Conservation (phyloP, 2,113 vertebrate species). For the Hiodon alosoides region DNA sequence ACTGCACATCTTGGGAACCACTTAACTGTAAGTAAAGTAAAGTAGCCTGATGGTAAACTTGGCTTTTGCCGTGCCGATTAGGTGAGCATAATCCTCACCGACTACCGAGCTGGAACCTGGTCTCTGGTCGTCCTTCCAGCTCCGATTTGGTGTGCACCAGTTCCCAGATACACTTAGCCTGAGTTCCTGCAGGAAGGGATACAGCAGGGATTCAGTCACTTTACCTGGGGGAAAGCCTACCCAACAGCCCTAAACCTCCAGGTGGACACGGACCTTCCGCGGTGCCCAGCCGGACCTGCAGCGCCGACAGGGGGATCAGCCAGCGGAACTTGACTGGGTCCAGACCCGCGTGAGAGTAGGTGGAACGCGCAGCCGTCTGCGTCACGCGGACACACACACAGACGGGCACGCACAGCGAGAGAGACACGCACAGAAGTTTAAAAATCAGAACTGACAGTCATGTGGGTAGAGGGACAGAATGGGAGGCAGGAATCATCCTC, state of each 20-base stretch:
- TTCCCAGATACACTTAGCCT: constrained; percentile 82
- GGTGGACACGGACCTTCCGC: constrained; percentile 66
- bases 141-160: constrained; percentile 87
- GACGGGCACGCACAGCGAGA: neutral
- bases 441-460: neutral
- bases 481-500: constrained; percentile 40
- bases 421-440: neutral
- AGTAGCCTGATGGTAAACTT: neutral
- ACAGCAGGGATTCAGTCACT: neutral
- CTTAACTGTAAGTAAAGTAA: neutral
- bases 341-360: constrained; percentile 67
- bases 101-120: constrained; percentile 84
- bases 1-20: too few species aligned
- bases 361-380: constrained; percentile 67
- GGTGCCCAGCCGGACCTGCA: constrained; percentile 79
- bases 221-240: neutral
- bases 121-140: constrained; percentile 85
- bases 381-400: constrained; percentile 14
- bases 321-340: constrained; percentile 92
- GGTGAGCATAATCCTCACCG: constrained; percentile 60
- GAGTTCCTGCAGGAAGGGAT: constrained; percentile 63
- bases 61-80: too few species aligned
- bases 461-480: neutral
- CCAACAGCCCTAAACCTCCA: neutral
- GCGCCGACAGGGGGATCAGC: constrained; percentile 84